These are phyloP conservation scores for Drosophila percnosoma DNA, from an alignment of 2,888 invertebrate genomes.

Conservation along the genomic window DNA sequence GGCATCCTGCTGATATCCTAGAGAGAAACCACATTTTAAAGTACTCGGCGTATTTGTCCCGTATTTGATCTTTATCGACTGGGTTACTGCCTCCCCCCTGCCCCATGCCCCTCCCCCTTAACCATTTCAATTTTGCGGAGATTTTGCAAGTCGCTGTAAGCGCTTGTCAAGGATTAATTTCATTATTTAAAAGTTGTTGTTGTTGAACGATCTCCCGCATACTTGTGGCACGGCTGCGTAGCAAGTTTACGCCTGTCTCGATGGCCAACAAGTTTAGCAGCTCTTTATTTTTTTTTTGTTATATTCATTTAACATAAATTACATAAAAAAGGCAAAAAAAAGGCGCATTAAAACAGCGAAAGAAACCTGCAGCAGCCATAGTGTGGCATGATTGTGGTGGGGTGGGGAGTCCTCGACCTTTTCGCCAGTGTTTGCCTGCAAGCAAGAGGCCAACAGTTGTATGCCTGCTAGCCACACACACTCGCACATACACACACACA, in stretches of 20 bases:
- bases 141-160: slow-evolving; percentile 50
- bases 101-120: neutral
- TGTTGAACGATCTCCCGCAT: slow-evolving; percentile 79
- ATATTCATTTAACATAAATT: slow-evolving; percentile 83
- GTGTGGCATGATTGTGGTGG: neutral
- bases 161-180: slow-evolving; percentile 84
- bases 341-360: slow-evolving; percentile 17
- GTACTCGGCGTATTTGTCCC: slow-evolving; percentile 19
- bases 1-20: slow-evolving; percentile 57
- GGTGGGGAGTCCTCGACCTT: slow-evolving; percentile 40
- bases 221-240: slow-evolving; percentile 56
- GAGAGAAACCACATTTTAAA: slow-evolving; percentile 34
- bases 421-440: slow-evolving; percentile 50
- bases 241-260: slow-evolving; percentile 78
- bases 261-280: slow-evolving; percentile 74
- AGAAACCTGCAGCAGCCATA: slow-evolving; percentile 37
- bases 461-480: slow-evolving; percentile 42
- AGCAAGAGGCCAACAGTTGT: slow-evolving; percentile 55
- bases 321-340: slow-evolving; percentile 68
- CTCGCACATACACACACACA: neutral
- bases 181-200: slow-evolving; percentile 75
- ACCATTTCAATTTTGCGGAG: slow-evolving; percentile 51
- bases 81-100: neutral
- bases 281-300: slow-evolving; percentile 76
- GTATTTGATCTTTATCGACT: slow-evolving; percentile 65